Evolutionary conservation across 1,140 invertebrate genomes (phyloP).

Genomic region (Anthonomus grandis): DNA sequence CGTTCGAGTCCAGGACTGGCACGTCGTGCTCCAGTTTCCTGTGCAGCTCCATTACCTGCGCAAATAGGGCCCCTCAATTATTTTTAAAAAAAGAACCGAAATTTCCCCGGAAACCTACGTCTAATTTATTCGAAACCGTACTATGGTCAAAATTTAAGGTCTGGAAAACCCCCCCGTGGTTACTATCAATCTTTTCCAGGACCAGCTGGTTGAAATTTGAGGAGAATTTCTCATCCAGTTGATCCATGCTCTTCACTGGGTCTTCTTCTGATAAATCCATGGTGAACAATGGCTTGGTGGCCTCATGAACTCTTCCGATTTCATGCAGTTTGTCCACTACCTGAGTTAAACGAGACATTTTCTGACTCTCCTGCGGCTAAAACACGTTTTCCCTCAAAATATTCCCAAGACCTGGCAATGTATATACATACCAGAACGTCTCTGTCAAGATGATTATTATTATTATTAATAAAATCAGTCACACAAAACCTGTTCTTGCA

Average conservation of each 20-base stretch:
- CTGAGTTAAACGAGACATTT: conserved; percentile 1
- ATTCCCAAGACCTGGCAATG: too few relatives aligned
- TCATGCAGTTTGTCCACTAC: conserved; percentile 9
- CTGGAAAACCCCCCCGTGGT: conserved; percentile 35
- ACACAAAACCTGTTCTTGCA: conserved; percentile 47
- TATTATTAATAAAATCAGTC: conserved; percentile 9
- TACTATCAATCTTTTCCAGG: conserved; percentile 34
- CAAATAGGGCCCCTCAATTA: conserved; percentile 13
- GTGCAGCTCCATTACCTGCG: conserved; percentile 57
- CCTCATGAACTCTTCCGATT: conserved; percentile 4
- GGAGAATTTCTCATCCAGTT: conserved; percentile 6
- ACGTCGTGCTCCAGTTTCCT: conserved; percentile 52
- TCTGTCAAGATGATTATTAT: conserved; percentile 1
- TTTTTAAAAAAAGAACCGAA: conserved; percentile 27
- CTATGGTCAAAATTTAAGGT: conserved; percentile 19
- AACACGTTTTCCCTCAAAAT: background rate
- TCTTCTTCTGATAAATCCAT: conserved; percentile 28
- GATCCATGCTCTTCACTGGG: conserved; percentile 24
- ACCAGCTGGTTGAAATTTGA: conserved; percentile 23
- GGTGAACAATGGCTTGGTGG: conserved; percentile 3
- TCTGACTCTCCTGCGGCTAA: background rate
- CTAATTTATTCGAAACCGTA: background rate
- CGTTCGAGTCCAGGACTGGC: conserved; percentile 59
- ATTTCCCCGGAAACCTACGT: conserved; percentile 32
- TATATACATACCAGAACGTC: background rate